Conservation (phyloP, 1,140 invertebrate genomes). For the Brachionus paranguensis region DNA sequence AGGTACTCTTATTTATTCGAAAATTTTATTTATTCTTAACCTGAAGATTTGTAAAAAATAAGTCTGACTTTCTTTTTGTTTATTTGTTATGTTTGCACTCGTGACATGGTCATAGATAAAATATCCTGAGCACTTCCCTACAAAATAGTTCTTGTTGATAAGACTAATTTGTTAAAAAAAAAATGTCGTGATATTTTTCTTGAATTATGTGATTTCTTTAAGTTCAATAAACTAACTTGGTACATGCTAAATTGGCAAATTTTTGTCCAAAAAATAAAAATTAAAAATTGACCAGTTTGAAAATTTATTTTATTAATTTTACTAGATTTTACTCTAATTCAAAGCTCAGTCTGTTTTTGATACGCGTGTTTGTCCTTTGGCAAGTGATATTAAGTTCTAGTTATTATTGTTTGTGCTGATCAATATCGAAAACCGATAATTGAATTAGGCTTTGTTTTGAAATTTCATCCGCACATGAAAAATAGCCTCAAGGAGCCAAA, state of each 20-base stretch:
- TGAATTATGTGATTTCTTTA: neutral
- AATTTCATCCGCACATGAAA: neutral
- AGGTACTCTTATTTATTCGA: neutral
- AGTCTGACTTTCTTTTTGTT: neutral
- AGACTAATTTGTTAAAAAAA: neutral
- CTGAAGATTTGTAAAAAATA: neutral
- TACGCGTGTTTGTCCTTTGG: neutral
- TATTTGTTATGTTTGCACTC: neutral
- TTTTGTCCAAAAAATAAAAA: neutral
- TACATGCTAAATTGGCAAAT: neutral
- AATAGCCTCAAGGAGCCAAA: slow-evolving; percentile 3
- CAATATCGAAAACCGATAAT: slow-evolving; percentile 20
- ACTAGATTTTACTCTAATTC: neutral
- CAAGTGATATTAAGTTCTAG: neutral
- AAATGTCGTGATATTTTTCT: neutral
- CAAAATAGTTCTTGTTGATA: neutral
- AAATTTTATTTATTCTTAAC: neutral
- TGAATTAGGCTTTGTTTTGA: neutral
- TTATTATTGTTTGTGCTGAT: neutral
- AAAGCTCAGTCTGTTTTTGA: neutral
- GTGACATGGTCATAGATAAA: neutral
- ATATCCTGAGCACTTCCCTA: neutral
- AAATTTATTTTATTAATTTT: neutral
- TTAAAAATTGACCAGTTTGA: neutral
- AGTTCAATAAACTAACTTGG: neutral